A percentile compares a stretch with the other conserved stretches of the same genome.
Evolutionary conservation across 2,113 vertebrate species (phyloP).

Genomic region (Ictalurus punctatus): DNA sequence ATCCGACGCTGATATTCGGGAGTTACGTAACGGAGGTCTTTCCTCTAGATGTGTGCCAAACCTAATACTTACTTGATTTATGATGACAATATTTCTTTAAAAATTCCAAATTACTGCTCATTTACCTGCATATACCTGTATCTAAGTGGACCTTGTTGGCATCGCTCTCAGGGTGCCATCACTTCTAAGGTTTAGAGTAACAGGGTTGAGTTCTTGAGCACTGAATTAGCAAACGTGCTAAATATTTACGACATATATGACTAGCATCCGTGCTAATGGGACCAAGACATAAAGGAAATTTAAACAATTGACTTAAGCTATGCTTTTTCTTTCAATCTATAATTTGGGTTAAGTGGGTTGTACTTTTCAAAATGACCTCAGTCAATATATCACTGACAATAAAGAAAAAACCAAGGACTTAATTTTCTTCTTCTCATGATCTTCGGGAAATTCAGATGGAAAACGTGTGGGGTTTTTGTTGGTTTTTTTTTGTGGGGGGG

Average conservation of each 20-base stretch:
- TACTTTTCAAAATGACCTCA: not conserved
- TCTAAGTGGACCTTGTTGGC: not conserved
- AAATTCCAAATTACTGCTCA: not conserved
- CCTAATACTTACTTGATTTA: not conserved
- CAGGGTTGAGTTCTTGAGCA: not conserved
- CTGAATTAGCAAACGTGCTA: not conserved
- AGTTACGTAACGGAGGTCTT: not conserved
- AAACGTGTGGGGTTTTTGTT: not conserved
- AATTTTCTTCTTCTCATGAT: not conserved
- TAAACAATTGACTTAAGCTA: not conserved
- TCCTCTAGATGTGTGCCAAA: too few relatives aligned
- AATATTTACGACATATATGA: not conserved
- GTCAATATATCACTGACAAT: too few relatives aligned
- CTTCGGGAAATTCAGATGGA: not conserved
- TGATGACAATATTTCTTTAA: not conserved
- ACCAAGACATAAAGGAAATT: not conserved
- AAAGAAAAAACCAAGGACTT: not conserved
- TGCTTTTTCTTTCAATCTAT: not conserved
- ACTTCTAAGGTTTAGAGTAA: not conserved
- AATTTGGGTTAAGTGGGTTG: not conserved
- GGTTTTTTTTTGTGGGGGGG: too few relatives aligned
- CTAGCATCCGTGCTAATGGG: not conserved
- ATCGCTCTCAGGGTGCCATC: not conserved
- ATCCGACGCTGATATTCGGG: too few relatives aligned
- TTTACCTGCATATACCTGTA: not conserved